Base-by-base conservation (phyloP, 2,888 invertebrate species). In the Cephus pulcher region DNA sequence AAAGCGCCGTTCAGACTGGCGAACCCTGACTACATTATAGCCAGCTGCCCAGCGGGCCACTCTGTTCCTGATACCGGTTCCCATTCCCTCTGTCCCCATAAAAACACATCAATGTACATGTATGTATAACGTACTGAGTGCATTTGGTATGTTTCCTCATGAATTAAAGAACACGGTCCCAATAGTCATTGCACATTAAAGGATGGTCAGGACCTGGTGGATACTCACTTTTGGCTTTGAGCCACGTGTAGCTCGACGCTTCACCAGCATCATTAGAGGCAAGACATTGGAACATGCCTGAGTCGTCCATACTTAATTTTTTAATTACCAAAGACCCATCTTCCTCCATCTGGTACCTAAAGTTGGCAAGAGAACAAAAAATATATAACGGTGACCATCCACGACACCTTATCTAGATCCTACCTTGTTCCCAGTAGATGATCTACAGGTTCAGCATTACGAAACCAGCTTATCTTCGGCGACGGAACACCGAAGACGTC, bases 221-320 rank as follows among this genome's bases (percentile, higher is more conserved):
- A 77, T 83, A 95, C 97, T 96, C 94, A 98, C 98, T 98, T 95
- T 98, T 98, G 37, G 98, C 98, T 93, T 96, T 96, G 73, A 98
- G 93, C 98, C 98, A 98, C 2, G 98, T 97, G 85, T 96, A 96
- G 82, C 96, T 95, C 6, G 97, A 97, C 77, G 96, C 95, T 91
- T 98, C 97, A 15, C 99, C 99, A 2, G 97, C 99, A 86, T 95
- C 95, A 90, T 98, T 99, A 77, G 93, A 93, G 0, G 97, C 98
- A 87, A 98, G 95, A 91, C 99, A 99, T 91, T 99, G 99, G 90
- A 97, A 99, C 94, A 99, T 96, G 75, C 98, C 99, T 82, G 97
- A 96, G 92, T 98, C 98, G 82, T 95, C 95, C 92, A 97, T 95
- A 84, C 95, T 94, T 73, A 98, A 93, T 87, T 95, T 95, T 87